Conservation (phyloP, 2,797 vertebrate genomes). For the Macropodus opercularis region DNA sequence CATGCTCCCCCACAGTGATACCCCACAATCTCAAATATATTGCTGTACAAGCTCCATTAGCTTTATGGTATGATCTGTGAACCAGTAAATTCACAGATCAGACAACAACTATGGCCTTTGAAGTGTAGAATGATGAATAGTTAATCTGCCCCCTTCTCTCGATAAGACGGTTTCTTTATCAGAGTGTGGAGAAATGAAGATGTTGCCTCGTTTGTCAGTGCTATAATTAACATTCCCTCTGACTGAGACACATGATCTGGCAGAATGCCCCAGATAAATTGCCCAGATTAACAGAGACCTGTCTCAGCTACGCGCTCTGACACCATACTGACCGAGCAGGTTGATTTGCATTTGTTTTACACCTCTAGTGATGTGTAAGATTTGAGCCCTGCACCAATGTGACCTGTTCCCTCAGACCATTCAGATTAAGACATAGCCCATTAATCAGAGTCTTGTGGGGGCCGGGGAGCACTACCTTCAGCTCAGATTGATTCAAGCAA, state of each 20-base stretch:
- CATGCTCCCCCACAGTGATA: constrained; percentile 13
- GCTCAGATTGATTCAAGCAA: constrained; percentile 34
- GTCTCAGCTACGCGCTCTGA: not conserved
- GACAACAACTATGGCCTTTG: constrained; percentile 45
- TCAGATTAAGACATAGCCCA: constrained; percentile 30
- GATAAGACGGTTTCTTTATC: constrained; percentile 32
- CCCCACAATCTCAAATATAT: constrained; percentile 15
- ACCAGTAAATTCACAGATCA: constrained; percentile 49
- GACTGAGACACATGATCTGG: constrained; percentile 27
- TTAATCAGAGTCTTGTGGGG: constrained; percentile 52
- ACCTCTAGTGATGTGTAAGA: constrained; percentile 3
- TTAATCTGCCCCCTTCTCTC: constrained; percentile 22
- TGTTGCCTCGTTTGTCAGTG: constrained; percentile 20
- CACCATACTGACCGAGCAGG: not conserved
- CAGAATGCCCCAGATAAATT: constrained; percentile 39
- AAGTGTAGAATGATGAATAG: constrained; percentile 61
- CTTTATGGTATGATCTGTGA: constrained; percentile 44
- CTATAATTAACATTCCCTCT: constrained; percentile 45
- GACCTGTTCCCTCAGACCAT: constrained; percentile 17
- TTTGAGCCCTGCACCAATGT: constrained; percentile 10
- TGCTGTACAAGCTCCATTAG: constrained; percentile 43
- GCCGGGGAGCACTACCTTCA: constrained; percentile 28
- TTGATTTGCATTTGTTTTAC: constrained; percentile 14
- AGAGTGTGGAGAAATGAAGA: constrained; percentile 16
- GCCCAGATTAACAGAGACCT: constrained; percentile 17